A percentile compares a stretch with the other conserved stretches of the same genome.
phyloP scores from a whole-genome alignment of 2,888 invertebrate genomes.

The Sminthurinus aureus region DNA sequence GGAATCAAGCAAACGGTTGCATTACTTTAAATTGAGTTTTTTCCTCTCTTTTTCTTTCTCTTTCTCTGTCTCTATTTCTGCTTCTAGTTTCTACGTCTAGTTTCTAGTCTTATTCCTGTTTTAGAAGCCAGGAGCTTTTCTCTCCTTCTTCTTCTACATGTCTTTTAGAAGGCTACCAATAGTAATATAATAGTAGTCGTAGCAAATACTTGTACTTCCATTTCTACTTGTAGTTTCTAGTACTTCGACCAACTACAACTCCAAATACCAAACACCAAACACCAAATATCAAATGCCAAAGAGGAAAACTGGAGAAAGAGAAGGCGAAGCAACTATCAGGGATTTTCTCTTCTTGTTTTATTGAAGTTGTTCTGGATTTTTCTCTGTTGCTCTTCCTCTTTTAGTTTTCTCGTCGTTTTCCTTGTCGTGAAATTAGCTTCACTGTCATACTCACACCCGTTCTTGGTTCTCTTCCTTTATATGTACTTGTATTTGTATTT shows the following conservation, averaged over 20 bases:
- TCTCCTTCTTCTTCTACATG: neutral
- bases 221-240: neutral
- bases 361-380: conserved; percentile 9
- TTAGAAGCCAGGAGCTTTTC: neutral
- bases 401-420: neutral
- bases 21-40: conserved; percentile 44
- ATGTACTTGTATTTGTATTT: neutral
- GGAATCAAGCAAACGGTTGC: conserved; percentile 41
- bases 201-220: neutral
- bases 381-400: neutral
- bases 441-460: neutral
- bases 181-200: neutral
- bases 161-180: neutral
- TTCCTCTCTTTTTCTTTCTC: conserved; percentile 21
- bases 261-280: conserved; percentile 1
- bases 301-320: neutral
- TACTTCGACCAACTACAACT: neutral
- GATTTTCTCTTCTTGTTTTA: conserved; percentile 25
- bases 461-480: too few species aligned
- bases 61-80: conserved; percentile 7
- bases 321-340: conserved; percentile 1
- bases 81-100: neutral
- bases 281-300: too few species aligned
- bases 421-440: neutral
- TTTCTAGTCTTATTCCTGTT: neutral